These are phyloP conservation scores for Manis pentadactyla DNA, from an alignment of 2,797 vertebrate species.

Conservation along the genomic window DNA sequence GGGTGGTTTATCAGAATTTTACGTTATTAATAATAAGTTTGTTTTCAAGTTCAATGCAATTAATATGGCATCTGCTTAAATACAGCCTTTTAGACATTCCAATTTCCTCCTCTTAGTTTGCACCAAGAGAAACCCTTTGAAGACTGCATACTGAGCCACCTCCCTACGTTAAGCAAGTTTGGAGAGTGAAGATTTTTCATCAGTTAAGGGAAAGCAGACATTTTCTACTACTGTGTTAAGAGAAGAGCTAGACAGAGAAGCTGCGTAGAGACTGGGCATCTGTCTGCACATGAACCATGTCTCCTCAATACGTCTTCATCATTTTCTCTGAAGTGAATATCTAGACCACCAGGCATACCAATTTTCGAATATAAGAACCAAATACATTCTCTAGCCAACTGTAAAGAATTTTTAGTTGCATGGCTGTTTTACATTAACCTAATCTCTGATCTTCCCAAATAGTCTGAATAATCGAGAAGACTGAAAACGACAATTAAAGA, in stretches of 20 bases:
- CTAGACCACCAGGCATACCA: slow-evolving; percentile 48
- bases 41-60: slow-evolving; percentile 60
- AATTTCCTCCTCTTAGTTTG: slow-evolving; percentile 50
- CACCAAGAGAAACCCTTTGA: slow-evolving; percentile 55
- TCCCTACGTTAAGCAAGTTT: slow-evolving; percentile 39
- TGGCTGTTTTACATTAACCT: slow-evolving; percentile 73
- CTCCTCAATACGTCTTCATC: not conserved
- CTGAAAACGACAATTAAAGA: slow-evolving; percentile 54
- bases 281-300: not conserved
- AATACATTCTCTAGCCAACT: slow-evolving; percentile 66
- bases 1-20: slow-evolving; percentile 40
- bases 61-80: slow-evolving; percentile 31
- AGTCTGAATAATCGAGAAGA: slow-evolving; percentile 70
- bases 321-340: slow-evolving; percentile 41
- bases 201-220: slow-evolving; percentile 48
- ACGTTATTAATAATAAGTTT: not conserved
- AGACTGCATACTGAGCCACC: slow-evolving; percentile 39
- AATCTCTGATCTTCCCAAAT: slow-evolving; percentile 75
- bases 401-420: slow-evolving; percentile 51
- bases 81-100: slow-evolving; percentile 55
- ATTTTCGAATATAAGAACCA: slow-evolving; percentile 58
- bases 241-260: not conserved
- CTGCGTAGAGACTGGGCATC: not conserved
- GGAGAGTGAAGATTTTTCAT: slow-evolving; percentile 2
- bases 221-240: not conserved